A percentile compares a stretch with the other conserved stretches of the same genome.
phyloP scores from a whole-genome alignment of 2,113 vertebrate species.

The Brachypteracias leptosomus region DNA sequence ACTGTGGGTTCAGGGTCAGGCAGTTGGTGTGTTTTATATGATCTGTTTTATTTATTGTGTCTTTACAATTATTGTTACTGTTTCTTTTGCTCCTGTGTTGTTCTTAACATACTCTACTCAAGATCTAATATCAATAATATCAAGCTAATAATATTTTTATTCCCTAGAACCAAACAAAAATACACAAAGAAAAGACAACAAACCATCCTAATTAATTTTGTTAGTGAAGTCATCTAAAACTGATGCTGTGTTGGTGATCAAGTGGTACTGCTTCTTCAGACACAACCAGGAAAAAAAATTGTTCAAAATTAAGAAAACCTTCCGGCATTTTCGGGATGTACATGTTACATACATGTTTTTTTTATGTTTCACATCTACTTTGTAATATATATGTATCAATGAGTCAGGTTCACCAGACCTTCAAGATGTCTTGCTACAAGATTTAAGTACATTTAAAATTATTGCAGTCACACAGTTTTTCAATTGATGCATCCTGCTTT shows the following conservation, averaged over 20 bases:
- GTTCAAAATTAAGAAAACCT: not conserved
- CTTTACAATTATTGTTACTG: too few species aligned
- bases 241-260: not conserved
- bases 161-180: not conserved
- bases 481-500: not conserved
- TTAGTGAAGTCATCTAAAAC: not conserved
- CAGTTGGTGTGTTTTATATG: too few species aligned
- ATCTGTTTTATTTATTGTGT: too few species aligned
- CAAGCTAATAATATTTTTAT: not conserved
- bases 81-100: too few species aligned
- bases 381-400: not conserved
- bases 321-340: not conserved
- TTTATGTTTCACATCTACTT: not conserved
- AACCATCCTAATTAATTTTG: not conserved
- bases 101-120: not conserved
- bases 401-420: not conserved
- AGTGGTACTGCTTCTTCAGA: not conserved
- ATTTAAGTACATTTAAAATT: not conserved
- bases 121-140: not conserved
- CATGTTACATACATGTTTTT: fast-evolving
- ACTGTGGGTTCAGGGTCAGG: too few species aligned
- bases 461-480: not conserved
- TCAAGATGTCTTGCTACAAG: not conserved
- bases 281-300: not conserved
- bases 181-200: not conserved